Evolutionary conservation across 2,888 invertebrate species (phyloP), one percentile per base, ranked within the genome.

Genomic region (Xanthorhoe designata): DNA sequence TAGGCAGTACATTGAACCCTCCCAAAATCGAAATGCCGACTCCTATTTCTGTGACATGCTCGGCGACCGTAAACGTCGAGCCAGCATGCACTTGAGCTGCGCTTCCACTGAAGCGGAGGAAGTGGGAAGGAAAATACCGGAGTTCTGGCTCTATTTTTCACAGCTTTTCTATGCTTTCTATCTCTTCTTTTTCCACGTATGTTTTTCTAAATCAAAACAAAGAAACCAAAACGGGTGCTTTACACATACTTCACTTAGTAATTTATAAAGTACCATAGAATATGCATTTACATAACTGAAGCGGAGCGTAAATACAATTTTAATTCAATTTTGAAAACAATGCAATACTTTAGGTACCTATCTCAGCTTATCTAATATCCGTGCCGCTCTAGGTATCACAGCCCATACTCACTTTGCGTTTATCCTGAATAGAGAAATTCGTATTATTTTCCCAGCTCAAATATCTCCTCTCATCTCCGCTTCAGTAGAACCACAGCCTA

Each of bases 1-100:
- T 54, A 62, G 61, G 55, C 63, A 47, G 64, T 60, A 38, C 56
- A 67, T 51, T 51, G 64, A 64, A 53, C 68, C 68, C 68, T 54
- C 61, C 68, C 64, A 68, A 68, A 68, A 64, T 64, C 64, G 68
- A 68, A 64, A 68, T 61, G 68, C 64, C 68, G 64, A 67, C 64
- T 64, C 58, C 68, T 64, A 72, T 71, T 73, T 72, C 70, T 72
- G 72, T 76, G 75, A 77, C 78, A 76, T 78, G 79, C 77, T 78
- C 52, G 49, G 24, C 52, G 60, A 64, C 60, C 67, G 67, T 61
- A 59, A 66, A 50, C 58, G 58, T 47, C 47, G 61, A 68, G 65
- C 77, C 71, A 74, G 74, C 76, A 75, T 75, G 83, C 38, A 42
- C 38, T 42, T 13, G 38, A 42, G 38, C 38, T 42, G 38, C 38